Evolutionary conservation across 1,140 invertebrate species (phyloP).

Genomic region (Lithobius niger): DNA sequence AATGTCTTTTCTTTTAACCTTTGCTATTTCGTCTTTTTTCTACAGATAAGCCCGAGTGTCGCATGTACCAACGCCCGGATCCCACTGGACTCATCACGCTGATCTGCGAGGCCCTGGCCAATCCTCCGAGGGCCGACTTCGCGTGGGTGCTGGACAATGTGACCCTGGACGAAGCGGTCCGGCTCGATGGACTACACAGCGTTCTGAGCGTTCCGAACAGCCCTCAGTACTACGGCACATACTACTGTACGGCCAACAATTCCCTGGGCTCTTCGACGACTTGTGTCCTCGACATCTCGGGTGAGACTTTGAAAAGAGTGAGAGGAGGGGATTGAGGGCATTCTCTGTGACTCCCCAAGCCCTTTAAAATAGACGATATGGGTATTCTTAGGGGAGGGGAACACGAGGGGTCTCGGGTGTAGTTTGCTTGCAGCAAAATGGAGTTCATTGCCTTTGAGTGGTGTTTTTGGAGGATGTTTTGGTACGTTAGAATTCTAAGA

Average conservation of each 20-base stretch:
- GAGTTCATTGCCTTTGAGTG: too few relatives aligned
- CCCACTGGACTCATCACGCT: conserved; percentile 57
- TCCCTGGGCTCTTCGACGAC: conserved; percentile 54
- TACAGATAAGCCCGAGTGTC: conserved; percentile 68
- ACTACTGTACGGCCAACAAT: conserved; percentile 71
- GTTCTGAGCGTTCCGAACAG: conserved; percentile 48
- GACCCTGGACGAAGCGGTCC: conserved; percentile 51
- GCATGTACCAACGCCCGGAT: conserved; percentile 62
- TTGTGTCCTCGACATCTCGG: conserved; percentile 63
- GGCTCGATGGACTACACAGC: conserved; percentile 42
- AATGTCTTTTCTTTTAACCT: conserved; percentile 16
- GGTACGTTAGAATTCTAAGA: too few relatives aligned
- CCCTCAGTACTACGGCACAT: conserved; percentile 55
- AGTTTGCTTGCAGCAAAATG: too few relatives aligned
- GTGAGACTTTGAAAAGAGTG: conserved; percentile 37
- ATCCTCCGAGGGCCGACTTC: conserved; percentile 67
- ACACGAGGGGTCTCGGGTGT: too few relatives aligned
- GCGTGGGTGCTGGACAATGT: conserved; percentile 57
- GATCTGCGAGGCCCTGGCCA: conserved; percentile 62
- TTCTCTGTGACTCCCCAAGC: conserved; percentile 1
- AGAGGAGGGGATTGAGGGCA: background rate
- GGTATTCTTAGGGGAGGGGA: background rate
- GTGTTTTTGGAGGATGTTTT: too few relatives aligned
- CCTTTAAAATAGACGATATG: background rate
- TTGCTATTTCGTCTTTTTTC: conserved; percentile 12